These are phyloP conservation scores for Anomalospiza imberbis DNA, from an alignment of 2,797 vertebrate species.

Conservation along the genomic window DNA sequence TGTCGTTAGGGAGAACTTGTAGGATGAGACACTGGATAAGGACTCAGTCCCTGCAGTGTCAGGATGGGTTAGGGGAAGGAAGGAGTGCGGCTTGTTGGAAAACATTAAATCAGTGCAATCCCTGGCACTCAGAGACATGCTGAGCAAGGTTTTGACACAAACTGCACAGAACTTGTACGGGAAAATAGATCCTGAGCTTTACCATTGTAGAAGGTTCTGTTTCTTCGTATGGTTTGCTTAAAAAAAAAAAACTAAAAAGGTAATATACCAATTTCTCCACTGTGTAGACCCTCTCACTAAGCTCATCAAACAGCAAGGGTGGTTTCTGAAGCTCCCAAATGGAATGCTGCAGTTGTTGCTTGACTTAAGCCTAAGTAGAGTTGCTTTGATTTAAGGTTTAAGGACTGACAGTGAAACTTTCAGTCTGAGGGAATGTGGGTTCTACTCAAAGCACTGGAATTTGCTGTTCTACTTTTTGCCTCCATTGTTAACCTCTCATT, in stretches of 20 bases:
- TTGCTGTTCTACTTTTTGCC: background rate
- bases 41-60: slow-evolving; percentile 8
- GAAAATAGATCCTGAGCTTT: background rate
- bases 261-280: background rate
- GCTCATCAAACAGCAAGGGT: background rate
- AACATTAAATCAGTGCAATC: background rate
- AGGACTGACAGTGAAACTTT: background rate
- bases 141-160: background rate
- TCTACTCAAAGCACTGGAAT: background rate
- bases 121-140: background rate
- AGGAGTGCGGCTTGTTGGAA: background rate
- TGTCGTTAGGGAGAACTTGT: slow-evolving; percentile 21
- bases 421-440: background rate
- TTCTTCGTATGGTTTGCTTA: background rate
- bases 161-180: background rate
- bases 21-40: background rate
- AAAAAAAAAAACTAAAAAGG: too few species aligned
- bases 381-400: background rate
- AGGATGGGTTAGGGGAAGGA: background rate
- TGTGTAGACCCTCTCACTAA: background rate
- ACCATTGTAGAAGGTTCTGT: accelerated
- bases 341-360: background rate
- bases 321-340: background rate
- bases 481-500: background rate
- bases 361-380: accelerated